Evolutionary conservation across 1,140 invertebrate genomes (phyloP), one percentile per base, ranked within the genome.

Genomic region (Pogonognathellus flavescens): DNA sequence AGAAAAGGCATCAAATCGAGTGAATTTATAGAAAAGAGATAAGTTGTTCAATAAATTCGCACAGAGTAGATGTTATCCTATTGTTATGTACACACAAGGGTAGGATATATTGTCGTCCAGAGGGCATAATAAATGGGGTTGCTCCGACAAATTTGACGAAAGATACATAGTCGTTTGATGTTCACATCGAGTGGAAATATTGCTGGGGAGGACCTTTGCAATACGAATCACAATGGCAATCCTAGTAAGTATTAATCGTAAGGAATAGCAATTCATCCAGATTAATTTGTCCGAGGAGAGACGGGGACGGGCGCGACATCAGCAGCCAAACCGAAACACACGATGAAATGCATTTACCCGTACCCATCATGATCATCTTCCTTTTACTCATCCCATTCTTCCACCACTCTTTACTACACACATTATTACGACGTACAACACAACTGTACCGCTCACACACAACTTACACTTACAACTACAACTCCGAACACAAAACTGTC

Each of bases 41-140:
- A 87, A 87, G 86, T 84, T 83, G 59, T 52, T 85, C 86, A 87
- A 87, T 87, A 87, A 87, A 87, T 87, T 87, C 66, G 86, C 84
- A 85, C 83, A 84, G 80, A 87, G 86, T 70, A 85, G 86, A 87
- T 87, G 84, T 85, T 83, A 87, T 87, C 86, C 80, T 83, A 87
- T 87, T 87, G 86, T 85, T 85, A 53, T 85, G 82, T 87, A 87
- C 83, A 87, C 83, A 82, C 70, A 83, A 84, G 86, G 86, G 80
- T 60, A 66, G 55, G 62, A 87, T 83, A 87, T 83, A 87, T 84
- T 70, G 82, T 83, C 80, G 82, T 84, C 81, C 76, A 81, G 82
- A 81, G 72, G 80, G 82, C 85, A 82, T 84, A 82, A 81, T 83
- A 83, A 84, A 85, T 85, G 57, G 82, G 59, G 80, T 84, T 66